These are phyloP conservation scores for Caenorhabditis remanei DNA, from an alignment of 1,140 invertebrate species.

Conservation along the genomic window DNA sequence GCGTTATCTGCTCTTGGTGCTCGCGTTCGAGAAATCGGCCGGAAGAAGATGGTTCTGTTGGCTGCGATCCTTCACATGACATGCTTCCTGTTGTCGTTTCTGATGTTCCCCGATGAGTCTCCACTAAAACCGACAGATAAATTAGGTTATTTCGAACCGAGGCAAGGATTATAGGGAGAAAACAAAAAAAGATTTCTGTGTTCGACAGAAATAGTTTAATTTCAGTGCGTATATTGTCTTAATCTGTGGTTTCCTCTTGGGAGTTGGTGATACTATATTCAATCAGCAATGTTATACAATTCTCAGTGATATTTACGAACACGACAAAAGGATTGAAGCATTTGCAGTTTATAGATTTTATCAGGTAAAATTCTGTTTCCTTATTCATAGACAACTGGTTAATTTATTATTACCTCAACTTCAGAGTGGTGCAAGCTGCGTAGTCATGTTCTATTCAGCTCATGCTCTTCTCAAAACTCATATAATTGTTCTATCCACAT, in stretches of 20 bases:
- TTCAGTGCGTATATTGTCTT: constrained; percentile 20
- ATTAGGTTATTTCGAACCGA: constrained; percentile 1
- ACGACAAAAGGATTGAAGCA: constrained; percentile 23
- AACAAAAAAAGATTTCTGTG: not conserved
- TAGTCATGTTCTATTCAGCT: constrained; percentile 36
- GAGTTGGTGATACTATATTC: constrained; percentile 36
- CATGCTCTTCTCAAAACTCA: constrained; percentile 21
- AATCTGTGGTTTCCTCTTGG: not conserved
- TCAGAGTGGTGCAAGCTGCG: constrained; percentile 37
- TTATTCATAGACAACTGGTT: not conserved
- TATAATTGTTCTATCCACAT: constrained; percentile 1
- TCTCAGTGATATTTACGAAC: constrained; percentile 37
- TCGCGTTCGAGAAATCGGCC: constrained; percentile 25
- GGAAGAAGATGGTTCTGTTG: constrained; percentile 43
- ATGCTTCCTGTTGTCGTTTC: constrained; percentile 45
- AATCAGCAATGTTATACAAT: constrained; percentile 46
- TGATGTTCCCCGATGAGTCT: constrained; percentile 46
- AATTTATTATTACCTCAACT: not conserved
- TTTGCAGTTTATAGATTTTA: constrained; percentile 46
- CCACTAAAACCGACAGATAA: not conserved
- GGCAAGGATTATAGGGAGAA: constrained; percentile 3
- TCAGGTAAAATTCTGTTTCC: not conserved
- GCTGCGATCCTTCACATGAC: constrained; percentile 34
- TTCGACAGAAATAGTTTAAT: not conserved
- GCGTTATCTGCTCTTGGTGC: not conserved